phyloP scores from a whole-genome alignment of 2,113 vertebrate species.

The Stomatorhinus ivindoensis region DNA sequence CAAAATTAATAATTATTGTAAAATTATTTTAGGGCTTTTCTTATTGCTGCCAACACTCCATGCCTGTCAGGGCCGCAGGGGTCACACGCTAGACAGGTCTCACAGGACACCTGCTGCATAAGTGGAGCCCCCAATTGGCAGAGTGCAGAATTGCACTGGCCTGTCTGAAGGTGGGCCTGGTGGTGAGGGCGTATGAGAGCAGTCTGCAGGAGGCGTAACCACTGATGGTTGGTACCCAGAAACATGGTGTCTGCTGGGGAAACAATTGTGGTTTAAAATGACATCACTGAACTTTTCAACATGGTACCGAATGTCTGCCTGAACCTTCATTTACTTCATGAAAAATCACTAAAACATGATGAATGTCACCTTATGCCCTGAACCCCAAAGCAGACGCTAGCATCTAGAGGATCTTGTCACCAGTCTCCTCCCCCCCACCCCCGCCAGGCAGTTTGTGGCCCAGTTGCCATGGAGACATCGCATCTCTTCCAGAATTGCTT shows the following conservation, averaged over 20 bases:
- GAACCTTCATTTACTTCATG: neutral
- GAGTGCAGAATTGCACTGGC: neutral
- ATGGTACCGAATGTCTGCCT: neutral
- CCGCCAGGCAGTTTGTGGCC: constrained; percentile 83
- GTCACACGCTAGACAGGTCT: neutral
- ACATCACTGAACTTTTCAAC: constrained; percentile 24
- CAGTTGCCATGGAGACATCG: constrained; percentile 93
- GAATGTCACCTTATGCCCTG: constrained; percentile 45
- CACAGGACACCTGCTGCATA: neutral
- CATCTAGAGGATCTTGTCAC: constrained; percentile 69
- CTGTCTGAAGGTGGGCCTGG: neutral
- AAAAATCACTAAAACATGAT: neutral
- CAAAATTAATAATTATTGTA: neutral
- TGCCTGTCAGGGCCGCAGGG: neutral
- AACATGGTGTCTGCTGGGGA: neutral
- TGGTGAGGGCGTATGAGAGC: neutral
- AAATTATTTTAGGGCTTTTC: neutral
- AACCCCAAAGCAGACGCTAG: constrained; percentile 63
- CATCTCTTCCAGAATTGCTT: constrained; percentile 96
- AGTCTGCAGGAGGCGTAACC: neutral
- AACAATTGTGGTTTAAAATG: neutral
- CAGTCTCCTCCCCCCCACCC: constrained; percentile 65
- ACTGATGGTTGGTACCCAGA: neutral
- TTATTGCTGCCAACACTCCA: neutral
- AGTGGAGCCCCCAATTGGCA: neutral